Percentiles rank a stretch among this genome's conserved stretches.
These are phyloP conservation scores for Nymphalis urticae DNA, from an alignment of 2,888 invertebrate genomes.

Conservation along the genomic window DNA sequence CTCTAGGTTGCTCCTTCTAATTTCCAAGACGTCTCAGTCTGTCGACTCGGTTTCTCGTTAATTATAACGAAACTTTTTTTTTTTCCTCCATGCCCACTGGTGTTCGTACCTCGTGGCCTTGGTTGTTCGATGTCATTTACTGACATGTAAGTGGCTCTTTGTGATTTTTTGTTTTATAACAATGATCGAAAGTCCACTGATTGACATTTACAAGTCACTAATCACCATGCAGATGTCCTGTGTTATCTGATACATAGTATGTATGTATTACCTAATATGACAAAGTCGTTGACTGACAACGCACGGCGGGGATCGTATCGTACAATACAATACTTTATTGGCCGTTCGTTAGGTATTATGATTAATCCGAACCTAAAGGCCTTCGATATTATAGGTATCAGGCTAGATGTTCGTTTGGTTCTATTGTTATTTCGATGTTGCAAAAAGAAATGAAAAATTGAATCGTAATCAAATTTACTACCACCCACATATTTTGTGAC, in stretches of 20 bases:
- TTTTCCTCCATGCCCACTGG: constrained; percentile 48
- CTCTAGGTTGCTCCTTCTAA: constrained; percentile 65
- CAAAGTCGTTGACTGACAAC: constrained; percentile 63
- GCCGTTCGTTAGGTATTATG: constrained; percentile 56
- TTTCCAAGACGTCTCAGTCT: constrained; percentile 65
- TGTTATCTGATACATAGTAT: constrained; percentile 70
- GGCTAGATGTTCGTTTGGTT: constrained; percentile 54
- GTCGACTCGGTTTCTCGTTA: constrained; percentile 60
- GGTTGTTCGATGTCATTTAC: constrained; percentile 51
- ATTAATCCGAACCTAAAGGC: constrained; percentile 58
- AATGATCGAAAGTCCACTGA: constrained; percentile 59
- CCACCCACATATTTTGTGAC: constrained; percentile 40
- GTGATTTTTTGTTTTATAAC: constrained; percentile 46
- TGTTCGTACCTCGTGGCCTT: constrained; percentile 54
- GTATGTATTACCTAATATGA: constrained; percentile 62
- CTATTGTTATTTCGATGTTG: constrained; percentile 58
- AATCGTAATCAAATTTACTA: constrained; percentile 37
- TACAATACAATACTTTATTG: constrained; percentile 64
- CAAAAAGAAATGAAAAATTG: constrained; percentile 45
- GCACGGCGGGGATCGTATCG: constrained; percentile 52
- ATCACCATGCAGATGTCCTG: constrained; percentile 67
- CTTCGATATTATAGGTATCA: constrained; percentile 54
- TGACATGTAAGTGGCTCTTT: constrained; percentile 52
- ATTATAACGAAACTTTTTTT: constrained; percentile 68
- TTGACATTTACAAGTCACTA: constrained; percentile 66